Conservation (phyloP, 2,797 vertebrate genomes). For the Semotilus atromaculatus region DNA sequence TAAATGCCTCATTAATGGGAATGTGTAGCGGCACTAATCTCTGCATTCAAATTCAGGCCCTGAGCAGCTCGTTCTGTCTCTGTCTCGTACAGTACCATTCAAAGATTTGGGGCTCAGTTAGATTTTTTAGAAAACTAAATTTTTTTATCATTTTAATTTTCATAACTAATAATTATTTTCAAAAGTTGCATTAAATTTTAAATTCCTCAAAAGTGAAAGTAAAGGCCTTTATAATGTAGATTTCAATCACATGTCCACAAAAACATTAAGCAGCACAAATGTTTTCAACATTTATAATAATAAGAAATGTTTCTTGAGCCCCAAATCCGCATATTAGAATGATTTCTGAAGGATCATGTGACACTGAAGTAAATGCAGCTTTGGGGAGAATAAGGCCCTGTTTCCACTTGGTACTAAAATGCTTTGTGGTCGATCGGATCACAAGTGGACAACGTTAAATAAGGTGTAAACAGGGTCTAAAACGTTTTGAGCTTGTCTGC, state of each 20-base stretch:
- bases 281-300: neutral
- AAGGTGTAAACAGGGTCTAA: no score
- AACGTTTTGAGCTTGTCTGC: no score
- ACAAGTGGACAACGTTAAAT: neutral
- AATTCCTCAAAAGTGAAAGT: neutral
- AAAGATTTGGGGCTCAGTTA: no score
- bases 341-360: neutral
- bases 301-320: neutral
- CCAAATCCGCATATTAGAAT: neutral
- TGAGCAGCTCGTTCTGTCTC: neutral
- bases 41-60: slow-evolving; percentile 28
- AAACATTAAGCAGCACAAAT: neutral
- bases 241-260: neutral
- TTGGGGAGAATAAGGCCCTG: neutral
- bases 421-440: neutral
- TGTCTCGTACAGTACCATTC: no score
- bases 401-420: neutral
- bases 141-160: no score
- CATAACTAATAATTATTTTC: no score
- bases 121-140: no score
- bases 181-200: neutral
- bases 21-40: slow-evolving; percentile 44
- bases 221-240: neutral
- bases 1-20: slow-evolving; percentile 53
- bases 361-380: neutral